Evolutionary conservation across 2,888 invertebrate genomes (phyloP).

Genomic region (Brachyopa scutellaris): DNA sequence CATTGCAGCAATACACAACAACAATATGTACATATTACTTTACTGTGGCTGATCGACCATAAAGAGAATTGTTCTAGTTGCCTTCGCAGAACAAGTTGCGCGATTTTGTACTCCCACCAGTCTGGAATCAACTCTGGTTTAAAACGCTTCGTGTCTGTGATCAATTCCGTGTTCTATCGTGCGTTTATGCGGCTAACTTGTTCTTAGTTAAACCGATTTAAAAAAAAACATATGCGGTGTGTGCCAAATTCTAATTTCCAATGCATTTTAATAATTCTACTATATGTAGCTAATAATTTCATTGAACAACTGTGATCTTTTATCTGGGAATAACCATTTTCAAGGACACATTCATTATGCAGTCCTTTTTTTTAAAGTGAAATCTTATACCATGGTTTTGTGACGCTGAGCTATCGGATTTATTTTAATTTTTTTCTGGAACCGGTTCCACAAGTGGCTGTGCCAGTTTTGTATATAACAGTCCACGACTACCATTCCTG

Average conservation of each 20-base stretch:
- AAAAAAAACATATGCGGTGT: background rate
- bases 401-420: constrained; percentile 11
- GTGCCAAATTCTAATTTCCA: constrained; percentile 6
- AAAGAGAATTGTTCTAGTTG: constrained; percentile 63
- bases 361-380: constrained; percentile 12
- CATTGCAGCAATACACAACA: no score
- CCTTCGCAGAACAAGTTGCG: constrained; percentile 42
- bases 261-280: constrained; percentile 13
- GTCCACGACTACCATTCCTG: constrained; percentile 3
- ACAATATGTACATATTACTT: no score
- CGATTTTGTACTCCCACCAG: constrained; percentile 45
- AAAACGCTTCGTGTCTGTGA: constrained; percentile 15
- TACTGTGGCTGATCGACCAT: no score
- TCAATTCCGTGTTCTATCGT: constrained; percentile 2
- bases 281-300: no score
- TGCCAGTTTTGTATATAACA: constrained; percentile 26
- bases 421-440: constrained; percentile 18
- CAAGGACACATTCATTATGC: constrained; percentile 9
- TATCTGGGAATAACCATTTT: background rate
- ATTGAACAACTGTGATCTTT: no score
- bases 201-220: constrained; percentile 26
- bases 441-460: constrained; percentile 59
- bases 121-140: constrained; percentile 35
- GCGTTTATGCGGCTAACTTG: constrained; percentile 24
- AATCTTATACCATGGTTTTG: constrained; percentile 16